These are phyloP conservation scores for Mormyrus iriodes DNA, from an alignment of 2,113 vertebrate genomes.

Conservation along the genomic window DNA sequence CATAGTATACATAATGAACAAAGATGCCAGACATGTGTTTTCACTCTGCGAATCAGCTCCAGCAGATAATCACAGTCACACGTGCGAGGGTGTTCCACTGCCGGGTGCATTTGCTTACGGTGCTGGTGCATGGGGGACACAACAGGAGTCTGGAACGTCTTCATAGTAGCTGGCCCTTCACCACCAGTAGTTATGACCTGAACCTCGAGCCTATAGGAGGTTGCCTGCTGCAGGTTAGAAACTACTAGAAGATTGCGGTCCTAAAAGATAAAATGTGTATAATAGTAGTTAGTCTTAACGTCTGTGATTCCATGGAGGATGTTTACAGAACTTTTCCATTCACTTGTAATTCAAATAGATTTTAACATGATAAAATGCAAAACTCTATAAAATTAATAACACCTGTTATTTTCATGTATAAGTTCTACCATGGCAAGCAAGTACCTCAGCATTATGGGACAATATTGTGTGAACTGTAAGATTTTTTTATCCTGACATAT, in stretches of 20 bases:
- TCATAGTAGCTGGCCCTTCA: slow-evolving; percentile 80
- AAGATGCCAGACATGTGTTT: not conserved
- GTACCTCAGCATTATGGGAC: not conserved
- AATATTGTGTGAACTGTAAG: slow-evolving; percentile 1
- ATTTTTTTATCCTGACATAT: not conserved
- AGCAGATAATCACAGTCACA: not conserved
- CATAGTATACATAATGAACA: not conserved
- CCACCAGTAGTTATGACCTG: slow-evolving; percentile 78
- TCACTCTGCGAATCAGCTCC: not conserved
- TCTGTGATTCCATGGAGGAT: not conserved
- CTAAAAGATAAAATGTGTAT: slow-evolving; percentile 53
- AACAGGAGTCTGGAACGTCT: slow-evolving; percentile 76
- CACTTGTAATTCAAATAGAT: not conserved
- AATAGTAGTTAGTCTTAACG: not conserved
- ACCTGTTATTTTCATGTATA: not conserved
- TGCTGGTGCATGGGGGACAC: slow-evolving; percentile 60
- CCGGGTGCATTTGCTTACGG: slow-evolving; percentile 59
- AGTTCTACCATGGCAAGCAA: not conserved
- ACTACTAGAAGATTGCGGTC: slow-evolving; percentile 75
- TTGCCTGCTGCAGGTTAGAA: slow-evolving; percentile 74
- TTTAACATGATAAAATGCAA: slow-evolving; percentile 8
- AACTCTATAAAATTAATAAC: not conserved
- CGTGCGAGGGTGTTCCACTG: not conserved
- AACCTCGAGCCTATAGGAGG: slow-evolving; percentile 85
- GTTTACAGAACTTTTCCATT: not conserved